Evolutionary conservation across 1,140 invertebrate genomes (phyloP).

Genomic region (Zaprionus nigranus): DNA sequence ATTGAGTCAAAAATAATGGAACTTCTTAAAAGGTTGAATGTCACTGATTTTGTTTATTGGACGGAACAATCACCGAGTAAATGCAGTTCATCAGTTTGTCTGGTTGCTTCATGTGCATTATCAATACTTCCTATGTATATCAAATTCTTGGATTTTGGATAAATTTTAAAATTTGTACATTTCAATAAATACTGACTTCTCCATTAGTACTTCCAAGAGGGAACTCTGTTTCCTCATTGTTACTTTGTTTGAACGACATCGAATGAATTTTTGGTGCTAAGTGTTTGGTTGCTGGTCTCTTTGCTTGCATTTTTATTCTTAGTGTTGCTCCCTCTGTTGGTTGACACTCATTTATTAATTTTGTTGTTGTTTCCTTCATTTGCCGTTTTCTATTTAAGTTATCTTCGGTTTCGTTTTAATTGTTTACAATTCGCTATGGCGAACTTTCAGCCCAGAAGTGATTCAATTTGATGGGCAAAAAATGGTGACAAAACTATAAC

Average conservation of each 20-base stretch:
- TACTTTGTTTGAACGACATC: conserved; percentile 55
- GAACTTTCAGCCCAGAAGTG: conserved; percentile 51
- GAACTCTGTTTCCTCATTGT: conserved; percentile 43
- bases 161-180: not conserved
- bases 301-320: conserved; percentile 44
- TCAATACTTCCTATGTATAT: not conserved
- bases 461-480: conserved; percentile 26
- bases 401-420: conserved; percentile 51
- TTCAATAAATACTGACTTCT: too few relatives aligned
- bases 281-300: conserved; percentile 52
- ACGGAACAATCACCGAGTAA: not conserved
- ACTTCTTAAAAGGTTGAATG: too few relatives aligned
- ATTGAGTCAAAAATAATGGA: too few relatives aligned
- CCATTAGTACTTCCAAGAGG: too few relatives aligned
- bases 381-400: conserved; percentile 71
- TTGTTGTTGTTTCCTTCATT: conserved; percentile 29
- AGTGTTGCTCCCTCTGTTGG: conserved; percentile 42
- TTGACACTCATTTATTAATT: conserved; percentile 36
- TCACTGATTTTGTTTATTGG: not conserved
- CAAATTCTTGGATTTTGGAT: not conserved
- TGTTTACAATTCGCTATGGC: conserved; percentile 75
- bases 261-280: conserved; percentile 62
- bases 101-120: not conserved
- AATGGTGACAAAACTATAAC: conserved; percentile 44
- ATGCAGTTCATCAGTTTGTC: not conserved